Evolutionary conservation across 2,888 invertebrate species (phyloP).

Genomic region (Hyposoter didymator): DNA sequence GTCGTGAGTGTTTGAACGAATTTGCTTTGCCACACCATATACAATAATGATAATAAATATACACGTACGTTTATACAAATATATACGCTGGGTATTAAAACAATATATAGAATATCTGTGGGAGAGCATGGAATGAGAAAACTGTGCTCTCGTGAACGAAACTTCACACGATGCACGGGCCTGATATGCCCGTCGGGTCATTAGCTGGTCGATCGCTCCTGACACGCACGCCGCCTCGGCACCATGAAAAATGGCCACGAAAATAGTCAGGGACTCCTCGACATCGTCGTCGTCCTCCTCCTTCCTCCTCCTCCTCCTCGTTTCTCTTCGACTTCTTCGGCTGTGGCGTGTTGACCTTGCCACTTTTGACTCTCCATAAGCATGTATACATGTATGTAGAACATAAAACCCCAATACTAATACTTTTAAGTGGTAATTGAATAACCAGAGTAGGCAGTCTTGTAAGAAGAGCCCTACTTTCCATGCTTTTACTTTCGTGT

Average conservation of each 20-base stretch:
- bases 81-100: slow-evolving; percentile 19
- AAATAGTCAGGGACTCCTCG: slow-evolving; percentile 65
- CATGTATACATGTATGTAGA: slow-evolving; percentile 19
- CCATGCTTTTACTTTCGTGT: slow-evolving; percentile 47
- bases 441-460: slow-evolving; percentile 38
- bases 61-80: not conserved
- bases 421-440: slow-evolving; percentile 54
- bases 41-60: slow-evolving; percentile 20
- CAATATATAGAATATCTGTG: slow-evolving; percentile 40
- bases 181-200: slow-evolving; percentile 66
- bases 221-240: slow-evolving; percentile 68
- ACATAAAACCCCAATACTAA: slow-evolving; percentile 40
- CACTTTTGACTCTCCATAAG: slow-evolving; percentile 37
- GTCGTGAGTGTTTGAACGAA: slow-evolving; percentile 33
- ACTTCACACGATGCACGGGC: slow-evolving; percentile 68
- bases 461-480: slow-evolving; percentile 20
- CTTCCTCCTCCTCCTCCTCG: slow-evolving; percentile 10
- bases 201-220: slow-evolving; percentile 68
- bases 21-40: slow-evolving; percentile 28
- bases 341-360: slow-evolving; percentile 63
- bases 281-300: slow-evolving; percentile 56
- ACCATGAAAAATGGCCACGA: slow-evolving; percentile 66
- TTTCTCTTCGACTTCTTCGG: slow-evolving; percentile 47
- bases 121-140: slow-evolving; percentile 53
- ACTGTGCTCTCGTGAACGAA: slow-evolving; percentile 59